Evolutionary conservation across 2,797 vertebrate genomes (phyloP).

Genomic region (Neosilurus hyrtlii): DNA sequence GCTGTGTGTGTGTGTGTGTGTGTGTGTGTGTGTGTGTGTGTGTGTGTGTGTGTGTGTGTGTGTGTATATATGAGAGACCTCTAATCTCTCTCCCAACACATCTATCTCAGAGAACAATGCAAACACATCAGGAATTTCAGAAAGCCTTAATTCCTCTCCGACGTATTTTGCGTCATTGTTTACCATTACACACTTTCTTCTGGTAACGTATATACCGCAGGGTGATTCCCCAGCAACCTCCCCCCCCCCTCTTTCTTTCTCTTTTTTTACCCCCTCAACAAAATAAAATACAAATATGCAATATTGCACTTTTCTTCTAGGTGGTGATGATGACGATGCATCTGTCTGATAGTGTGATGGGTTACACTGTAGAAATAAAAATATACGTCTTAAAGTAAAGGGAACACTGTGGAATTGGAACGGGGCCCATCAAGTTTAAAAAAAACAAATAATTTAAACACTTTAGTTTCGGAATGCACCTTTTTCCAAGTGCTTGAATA

Average conservation of each 20-base stretch:
- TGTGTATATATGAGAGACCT: slow-evolving; percentile 43
- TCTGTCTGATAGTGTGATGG: slow-evolving; percentile 68
- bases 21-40: slow-evolving; percentile 3
- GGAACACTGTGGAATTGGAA: slow-evolving; percentile 72
- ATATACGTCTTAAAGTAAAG: slow-evolving; percentile 55
- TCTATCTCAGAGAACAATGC: slow-evolving; percentile 73
- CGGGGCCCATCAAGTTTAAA: slow-evolving; percentile 51
- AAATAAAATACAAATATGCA: slow-evolving; percentile 75
- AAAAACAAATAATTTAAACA: slow-evolving; percentile 30
- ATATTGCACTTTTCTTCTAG: slow-evolving; percentile 76
- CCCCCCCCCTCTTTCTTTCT: slow-evolving; percentile 13
- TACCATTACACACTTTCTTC: slow-evolving; percentile 69
- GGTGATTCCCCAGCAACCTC: slow-evolving; percentile 11
- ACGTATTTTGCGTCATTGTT: slow-evolving; percentile 76
- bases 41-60: slow-evolving; percentile 45
- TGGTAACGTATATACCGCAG: slow-evolving; percentile 56
- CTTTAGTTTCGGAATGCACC: slow-evolving; percentile 63
- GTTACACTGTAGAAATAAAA: slow-evolving; percentile 69
- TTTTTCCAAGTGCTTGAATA: slow-evolving; percentile 72
- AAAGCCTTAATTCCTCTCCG: slow-evolving; percentile 79
- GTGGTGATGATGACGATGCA: slow-evolving; percentile 60
- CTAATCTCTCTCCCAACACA: slow-evolving; percentile 50
- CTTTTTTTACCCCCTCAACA: slow-evolving; percentile 43
- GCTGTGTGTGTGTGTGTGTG: slow-evolving; percentile 62
- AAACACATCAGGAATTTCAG: slow-evolving; percentile 73